A percentile compares a stretch with the other conserved stretches of the same genome.
phyloP scores from a whole-genome alignment of 2,888 invertebrate species.

The Lasioglossum marginatum region DNA sequence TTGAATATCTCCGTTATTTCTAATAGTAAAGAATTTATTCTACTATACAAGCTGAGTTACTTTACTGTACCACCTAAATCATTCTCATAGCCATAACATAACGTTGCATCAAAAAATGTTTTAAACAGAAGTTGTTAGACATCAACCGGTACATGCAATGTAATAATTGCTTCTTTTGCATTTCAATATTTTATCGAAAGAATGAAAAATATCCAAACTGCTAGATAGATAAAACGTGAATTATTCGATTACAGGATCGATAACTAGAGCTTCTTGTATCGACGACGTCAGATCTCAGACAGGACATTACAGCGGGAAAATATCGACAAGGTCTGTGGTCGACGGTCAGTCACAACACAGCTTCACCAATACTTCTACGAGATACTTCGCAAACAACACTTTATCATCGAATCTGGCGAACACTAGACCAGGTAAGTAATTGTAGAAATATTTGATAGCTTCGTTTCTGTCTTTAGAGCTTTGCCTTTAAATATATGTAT shows the following conservation, averaged over 20 bases:
- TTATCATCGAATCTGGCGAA: conserved; percentile 91
- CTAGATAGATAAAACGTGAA: background rate
- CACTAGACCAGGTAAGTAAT: conserved; percentile 87
- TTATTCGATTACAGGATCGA: conserved; percentile 77
- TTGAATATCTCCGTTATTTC: background rate
- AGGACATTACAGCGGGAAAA: conserved; percentile 89
- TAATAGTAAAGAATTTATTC: background rate
- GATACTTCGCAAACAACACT: conserved; percentile 89
- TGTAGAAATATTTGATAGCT: too few species aligned
- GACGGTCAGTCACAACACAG: conserved; percentile 96
- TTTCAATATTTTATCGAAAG: too few species aligned
- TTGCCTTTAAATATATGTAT: background rate
- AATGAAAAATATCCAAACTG: background rate
- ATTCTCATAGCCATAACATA: too few species aligned
- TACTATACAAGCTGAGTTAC: background rate
- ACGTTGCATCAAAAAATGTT: too few species aligned
- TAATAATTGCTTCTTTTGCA: too few species aligned
- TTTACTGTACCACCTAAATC: too few species aligned
- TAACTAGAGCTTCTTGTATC: conserved; percentile 84
- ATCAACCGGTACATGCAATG: too few species aligned
- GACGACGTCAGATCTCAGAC: conserved; percentile 91
- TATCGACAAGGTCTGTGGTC: conserved; percentile 89
- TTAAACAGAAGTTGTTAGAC: too few species aligned
- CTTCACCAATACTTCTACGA: conserved; percentile 92
- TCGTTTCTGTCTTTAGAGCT: background rate